Conservation (phyloP, 2,113 vertebrate genomes). For the Synodontis membranacea region DNA sequence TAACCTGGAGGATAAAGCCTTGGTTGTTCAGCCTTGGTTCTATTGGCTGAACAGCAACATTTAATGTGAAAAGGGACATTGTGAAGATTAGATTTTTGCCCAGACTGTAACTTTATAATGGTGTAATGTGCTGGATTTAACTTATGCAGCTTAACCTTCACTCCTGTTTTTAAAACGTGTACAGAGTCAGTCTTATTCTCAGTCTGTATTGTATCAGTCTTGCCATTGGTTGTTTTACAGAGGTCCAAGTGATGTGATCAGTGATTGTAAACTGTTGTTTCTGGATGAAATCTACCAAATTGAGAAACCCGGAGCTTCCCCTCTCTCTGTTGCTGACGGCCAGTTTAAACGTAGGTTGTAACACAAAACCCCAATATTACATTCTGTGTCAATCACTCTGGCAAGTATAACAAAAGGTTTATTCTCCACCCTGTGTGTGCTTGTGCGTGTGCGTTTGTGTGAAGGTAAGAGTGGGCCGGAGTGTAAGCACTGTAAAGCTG, state of each 20-base stretch:
- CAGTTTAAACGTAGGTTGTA: constrained; percentile 86
- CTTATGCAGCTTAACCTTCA: neutral
- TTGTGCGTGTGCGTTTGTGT: constrained; percentile 38
- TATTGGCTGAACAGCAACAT: neutral
- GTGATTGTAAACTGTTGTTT: constrained; percentile 90
- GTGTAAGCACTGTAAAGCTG: constrained; percentile 95
- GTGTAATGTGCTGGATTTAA: neutral
- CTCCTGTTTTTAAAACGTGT: neutral
- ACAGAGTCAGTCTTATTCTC: neutral
- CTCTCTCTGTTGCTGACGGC: constrained; percentile 87
- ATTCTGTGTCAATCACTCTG: neutral
- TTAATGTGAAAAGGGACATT: neutral
- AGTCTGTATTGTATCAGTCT: neutral
- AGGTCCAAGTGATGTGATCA: constrained; percentile 86
- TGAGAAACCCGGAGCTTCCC: constrained; percentile 87
- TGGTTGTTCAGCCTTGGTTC: neutral
- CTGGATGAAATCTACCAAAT: constrained; percentile 95
- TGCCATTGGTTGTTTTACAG: constrained; percentile 67
- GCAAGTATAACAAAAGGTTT: neutral
- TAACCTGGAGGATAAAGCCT: neutral
- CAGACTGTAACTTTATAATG: neutral
- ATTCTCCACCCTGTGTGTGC: neutral
- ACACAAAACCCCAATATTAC: neutral
- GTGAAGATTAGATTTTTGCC: neutral
- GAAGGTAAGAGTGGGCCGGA: constrained; percentile 95